Evolutionary conservation across 2,113 vertebrate genomes (phyloP).

Genomic region (Emydocephalus ijimae): DNA sequence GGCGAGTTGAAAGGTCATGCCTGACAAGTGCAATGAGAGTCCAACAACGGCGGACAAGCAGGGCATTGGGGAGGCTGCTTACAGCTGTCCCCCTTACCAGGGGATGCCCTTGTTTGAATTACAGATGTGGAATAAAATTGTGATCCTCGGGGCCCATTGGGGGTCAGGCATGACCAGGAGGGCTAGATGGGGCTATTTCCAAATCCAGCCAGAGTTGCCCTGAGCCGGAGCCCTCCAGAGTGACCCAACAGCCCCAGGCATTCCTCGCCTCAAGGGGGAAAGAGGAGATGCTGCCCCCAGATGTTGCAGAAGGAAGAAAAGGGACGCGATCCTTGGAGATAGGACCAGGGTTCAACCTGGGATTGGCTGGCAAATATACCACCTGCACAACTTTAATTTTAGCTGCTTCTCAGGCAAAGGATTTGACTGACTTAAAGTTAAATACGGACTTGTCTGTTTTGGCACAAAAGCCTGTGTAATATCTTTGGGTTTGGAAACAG

Average conservation of each 20-base stretch:
- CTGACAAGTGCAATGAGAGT: slow-evolving; percentile 27
- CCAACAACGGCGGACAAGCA: slow-evolving; percentile 27
- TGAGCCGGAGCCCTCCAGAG: slow-evolving; percentile 17
- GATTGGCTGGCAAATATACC: background rate
- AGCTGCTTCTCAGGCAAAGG: background rate
- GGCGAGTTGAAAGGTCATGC: slow-evolving; percentile 46
- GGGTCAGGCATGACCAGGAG: slow-evolving; percentile 32
- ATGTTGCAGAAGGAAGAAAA: background rate
- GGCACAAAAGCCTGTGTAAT: background rate
- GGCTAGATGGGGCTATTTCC: slow-evolving; percentile 29
- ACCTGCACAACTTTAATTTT: background rate
- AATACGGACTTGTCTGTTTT: too few relatives aligned
- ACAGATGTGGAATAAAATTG: background rate
- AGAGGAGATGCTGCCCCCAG: background rate
- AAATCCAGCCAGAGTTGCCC: background rate
- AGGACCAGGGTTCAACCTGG: background rate
- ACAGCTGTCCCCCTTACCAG: slow-evolving; percentile 46
- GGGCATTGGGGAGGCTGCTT: too few relatives aligned
- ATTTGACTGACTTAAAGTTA: too few relatives aligned
- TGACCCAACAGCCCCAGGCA: slow-evolving; percentile 20
- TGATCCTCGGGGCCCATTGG: slow-evolving; percentile 31
- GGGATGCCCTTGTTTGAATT: background rate
- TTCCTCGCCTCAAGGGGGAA: background rate
- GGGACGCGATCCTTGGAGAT: background rate
- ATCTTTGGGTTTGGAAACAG: background rate